These are phyloP conservation scores for Venustaconcha ellipsiformis DNA, from an alignment of 1,140 invertebrate genomes.

Conservation along the genomic window DNA sequence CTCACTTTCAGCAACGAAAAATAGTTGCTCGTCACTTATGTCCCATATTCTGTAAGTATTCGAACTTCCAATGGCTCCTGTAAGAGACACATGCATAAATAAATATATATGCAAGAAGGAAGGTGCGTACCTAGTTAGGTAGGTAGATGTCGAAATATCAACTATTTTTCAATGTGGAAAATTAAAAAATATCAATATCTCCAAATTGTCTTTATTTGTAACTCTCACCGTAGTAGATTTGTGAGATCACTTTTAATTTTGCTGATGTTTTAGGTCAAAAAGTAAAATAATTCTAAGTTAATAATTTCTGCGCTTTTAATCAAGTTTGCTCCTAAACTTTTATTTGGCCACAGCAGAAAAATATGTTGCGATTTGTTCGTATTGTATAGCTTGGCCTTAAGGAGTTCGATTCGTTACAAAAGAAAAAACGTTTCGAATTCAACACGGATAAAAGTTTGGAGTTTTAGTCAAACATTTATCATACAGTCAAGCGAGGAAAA, in stretches of 20 bases:
- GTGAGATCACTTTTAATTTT: background rate
- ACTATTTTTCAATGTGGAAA: background rate
- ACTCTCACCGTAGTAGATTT: background rate
- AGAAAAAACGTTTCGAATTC: too few relatives aligned
- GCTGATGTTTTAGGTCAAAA: background rate
- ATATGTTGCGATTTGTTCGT: too few relatives aligned
- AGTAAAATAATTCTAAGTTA: too few relatives aligned
- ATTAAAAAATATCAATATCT: background rate
- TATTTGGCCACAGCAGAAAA: too few relatives aligned
- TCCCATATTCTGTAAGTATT: conserved; percentile 49
- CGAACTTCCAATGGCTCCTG: conserved; percentile 41
- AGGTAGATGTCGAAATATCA: background rate
- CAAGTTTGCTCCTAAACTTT: too few relatives aligned
- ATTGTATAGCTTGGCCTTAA: too few relatives aligned
- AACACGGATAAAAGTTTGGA: too few relatives aligned
- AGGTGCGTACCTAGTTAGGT: background rate
- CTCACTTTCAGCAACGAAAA: conserved; percentile 46
- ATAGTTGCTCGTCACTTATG: conserved; percentile 40
- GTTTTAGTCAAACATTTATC: too few relatives aligned
- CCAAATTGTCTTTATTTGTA: background rate
- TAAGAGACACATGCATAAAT: conserved; percentile 2
- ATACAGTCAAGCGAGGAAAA: too few relatives aligned
- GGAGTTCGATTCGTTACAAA: too few relatives aligned
- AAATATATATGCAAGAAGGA: background rate
- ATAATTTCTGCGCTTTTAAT: too few relatives aligned